Conservation (phyloP, 2,113 vertebrate genomes). For the Apaloderma vittatum region DNA sequence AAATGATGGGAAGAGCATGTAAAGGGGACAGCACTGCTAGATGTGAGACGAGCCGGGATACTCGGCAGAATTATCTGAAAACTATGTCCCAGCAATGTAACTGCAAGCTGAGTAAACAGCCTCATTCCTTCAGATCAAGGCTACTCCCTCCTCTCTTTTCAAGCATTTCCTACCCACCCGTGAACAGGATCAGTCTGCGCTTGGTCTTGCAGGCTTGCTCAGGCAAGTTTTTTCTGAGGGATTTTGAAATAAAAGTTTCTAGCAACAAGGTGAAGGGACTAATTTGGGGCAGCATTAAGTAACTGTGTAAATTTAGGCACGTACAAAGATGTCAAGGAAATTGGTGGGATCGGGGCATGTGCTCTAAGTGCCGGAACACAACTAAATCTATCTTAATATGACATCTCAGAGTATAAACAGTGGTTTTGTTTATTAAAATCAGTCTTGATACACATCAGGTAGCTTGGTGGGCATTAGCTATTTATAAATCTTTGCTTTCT, state of each 20-base stretch:
- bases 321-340: not conserved
- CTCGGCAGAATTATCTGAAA: not conserved
- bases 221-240: not conserved
- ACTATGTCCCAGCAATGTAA: not conserved
- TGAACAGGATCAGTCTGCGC: not conserved
- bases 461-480: not conserved
- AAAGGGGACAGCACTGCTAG: not conserved
- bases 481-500: not conserved
- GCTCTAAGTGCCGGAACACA: not conserved
- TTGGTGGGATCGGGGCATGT: not conserved
- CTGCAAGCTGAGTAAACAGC: constrained; percentile 23
- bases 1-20: not conserved
- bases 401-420: not conserved
- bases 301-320: not conserved
- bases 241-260: constrained; percentile 23
- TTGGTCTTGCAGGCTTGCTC: constrained; percentile 39
- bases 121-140: not conserved
- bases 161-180: constrained; percentile 26
- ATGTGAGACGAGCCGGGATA: not conserved
- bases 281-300: not conserved
- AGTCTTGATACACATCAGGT: not conserved
- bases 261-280: not conserved
- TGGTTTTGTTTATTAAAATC: not conserved
- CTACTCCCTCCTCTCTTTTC: not conserved
- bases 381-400: not conserved